Evolutionary conservation across 2,113 vertebrate species (phyloP), one percentile per base, ranked within the genome.

Genomic region (Synchiropus splendidus): DNA sequence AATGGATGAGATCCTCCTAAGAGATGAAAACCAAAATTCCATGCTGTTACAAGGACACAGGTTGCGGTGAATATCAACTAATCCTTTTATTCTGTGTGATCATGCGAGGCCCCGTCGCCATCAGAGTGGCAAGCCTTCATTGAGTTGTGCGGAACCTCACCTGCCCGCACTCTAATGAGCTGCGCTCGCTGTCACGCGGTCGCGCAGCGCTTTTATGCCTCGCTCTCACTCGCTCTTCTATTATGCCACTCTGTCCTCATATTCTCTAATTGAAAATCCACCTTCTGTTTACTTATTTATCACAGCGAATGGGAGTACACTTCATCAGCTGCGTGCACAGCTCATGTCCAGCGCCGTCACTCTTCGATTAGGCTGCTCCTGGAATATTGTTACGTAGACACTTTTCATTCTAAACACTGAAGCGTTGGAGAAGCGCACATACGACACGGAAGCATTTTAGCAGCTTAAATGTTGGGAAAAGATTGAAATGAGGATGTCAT

Each of bases 1-100:
- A 79, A 82, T 78, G 71, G 65, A 80, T 78, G 78, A 82, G 78
- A 77, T 80, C 57, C 51, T 79, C 57, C 57, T 45, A 64, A 70
- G 59, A 79, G 73, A 82, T 78, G n/a, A 77, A 76, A 74, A 61
- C 30, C 53, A 48, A 73, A 70, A 68, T 63, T 70, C 66, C 54
- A 59, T 16, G 43, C 45, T 38, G 65, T 65, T 68, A 74, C 71
- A 77, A 82, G 73, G 76, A 75, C 69, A 43, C 39, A 12, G 47
- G 10, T 49, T 51, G 65, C 52, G 8, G 34, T 58, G 78, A 80
- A 84, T 82, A 73, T 70, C 60, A 81, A 83, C 57, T 34, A 74
- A 54, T 40, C 16, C 18, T 64, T 73, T 45, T 10, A 36, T 60
- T 60, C 52, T 43, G 52, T 54, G 48, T 55, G 61, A 72, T 71